These are phyloP conservation scores for Hycleus phaleratus DNA, from an alignment of 1,140 invertebrate species.

Conservation along the genomic window DNA sequence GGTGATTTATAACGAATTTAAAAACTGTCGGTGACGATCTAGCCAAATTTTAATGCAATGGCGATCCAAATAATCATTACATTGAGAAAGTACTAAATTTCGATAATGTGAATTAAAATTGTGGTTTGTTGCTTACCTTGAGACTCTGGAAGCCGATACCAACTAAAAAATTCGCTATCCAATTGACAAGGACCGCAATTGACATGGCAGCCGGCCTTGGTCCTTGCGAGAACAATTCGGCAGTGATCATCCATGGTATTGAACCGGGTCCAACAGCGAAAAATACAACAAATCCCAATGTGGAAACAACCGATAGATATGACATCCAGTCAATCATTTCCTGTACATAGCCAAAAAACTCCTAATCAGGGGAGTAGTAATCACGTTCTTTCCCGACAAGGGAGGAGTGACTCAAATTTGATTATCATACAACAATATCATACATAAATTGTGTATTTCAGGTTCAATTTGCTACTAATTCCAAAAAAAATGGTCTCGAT, in stretches of 20 bases:
- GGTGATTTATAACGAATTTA: too few species aligned
- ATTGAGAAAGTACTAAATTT: too few species aligned
- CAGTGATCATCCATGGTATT: slow-evolving; percentile 98
- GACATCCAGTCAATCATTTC: slow-evolving; percentile 98
- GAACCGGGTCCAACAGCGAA: slow-evolving; percentile 94
- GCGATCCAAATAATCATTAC: too few species aligned
- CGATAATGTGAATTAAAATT: too few species aligned
- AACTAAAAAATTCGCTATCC: slow-evolving; percentile 96
- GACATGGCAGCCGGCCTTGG: slow-evolving; percentile 95
- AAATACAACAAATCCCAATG: slow-evolving; percentile 91
- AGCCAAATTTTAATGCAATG: too few species aligned
- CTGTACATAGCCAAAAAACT: slow-evolving; percentile 92
- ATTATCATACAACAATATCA: not conserved
- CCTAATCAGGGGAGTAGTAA: slow-evolving; percentile 65
- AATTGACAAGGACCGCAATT: slow-evolving; percentile 95
- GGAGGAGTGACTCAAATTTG: slow-evolving; percentile 41
- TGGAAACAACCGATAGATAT: slow-evolving; percentile 89
- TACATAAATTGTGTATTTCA: too few species aligned
- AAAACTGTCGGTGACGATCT: too few species aligned
- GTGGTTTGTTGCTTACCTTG: slow-evolving; percentile 55
- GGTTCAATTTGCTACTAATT: too few species aligned
- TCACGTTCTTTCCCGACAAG: slow-evolving; percentile 50
- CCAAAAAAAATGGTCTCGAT: too few species aligned
- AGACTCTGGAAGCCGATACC: slow-evolving; percentile 91
- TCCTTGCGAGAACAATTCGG: slow-evolving; percentile 95